A percentile compares a stretch with the other conserved stretches of the same genome.
Conservation (phyloP, 2,888 invertebrate genomes). For the Caenorhabditis virilis region DNA sequence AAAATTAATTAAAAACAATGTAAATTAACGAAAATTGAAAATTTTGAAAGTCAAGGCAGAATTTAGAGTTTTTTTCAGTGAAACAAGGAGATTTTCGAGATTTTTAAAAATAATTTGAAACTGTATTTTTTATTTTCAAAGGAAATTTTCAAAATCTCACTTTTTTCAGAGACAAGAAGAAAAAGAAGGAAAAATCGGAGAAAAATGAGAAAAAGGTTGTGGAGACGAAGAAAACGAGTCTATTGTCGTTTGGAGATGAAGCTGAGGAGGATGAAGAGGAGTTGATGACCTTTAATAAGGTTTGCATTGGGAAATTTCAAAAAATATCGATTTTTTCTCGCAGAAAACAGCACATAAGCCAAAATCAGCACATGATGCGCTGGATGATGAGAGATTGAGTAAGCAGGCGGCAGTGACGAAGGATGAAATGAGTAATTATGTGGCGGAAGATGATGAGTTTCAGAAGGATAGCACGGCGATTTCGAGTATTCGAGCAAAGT, state of each 20-base stretch:
- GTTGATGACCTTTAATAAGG: conserved; percentile 73
- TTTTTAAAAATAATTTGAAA: no score
- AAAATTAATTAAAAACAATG: no score
- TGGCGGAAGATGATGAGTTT: conserved; percentile 39
- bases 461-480: conserved; percentile 24
- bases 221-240: conserved; percentile 79
- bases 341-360: conserved; percentile 37
- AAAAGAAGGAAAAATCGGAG: conserved; percentile 65
- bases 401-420: conserved; percentile 64
- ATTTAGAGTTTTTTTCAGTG: no score
- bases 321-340: neutral
- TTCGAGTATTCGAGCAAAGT: conserved; percentile 33
- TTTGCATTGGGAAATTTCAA: neutral
- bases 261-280: conserved; percentile 95
- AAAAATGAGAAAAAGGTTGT: conserved; percentile 71
- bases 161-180: conserved; percentile 63
- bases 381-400: conserved; percentile 84
- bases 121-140: no score
- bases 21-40: no score
- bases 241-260: conserved; percentile 91
- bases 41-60: no score
- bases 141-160: no score
- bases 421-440: conserved; percentile 61
- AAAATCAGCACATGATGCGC: conserved; percentile 80
- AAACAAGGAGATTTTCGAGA: no score